Conservation (phyloP, 2,113 vertebrate species). For the Equus quagga region DNA sequence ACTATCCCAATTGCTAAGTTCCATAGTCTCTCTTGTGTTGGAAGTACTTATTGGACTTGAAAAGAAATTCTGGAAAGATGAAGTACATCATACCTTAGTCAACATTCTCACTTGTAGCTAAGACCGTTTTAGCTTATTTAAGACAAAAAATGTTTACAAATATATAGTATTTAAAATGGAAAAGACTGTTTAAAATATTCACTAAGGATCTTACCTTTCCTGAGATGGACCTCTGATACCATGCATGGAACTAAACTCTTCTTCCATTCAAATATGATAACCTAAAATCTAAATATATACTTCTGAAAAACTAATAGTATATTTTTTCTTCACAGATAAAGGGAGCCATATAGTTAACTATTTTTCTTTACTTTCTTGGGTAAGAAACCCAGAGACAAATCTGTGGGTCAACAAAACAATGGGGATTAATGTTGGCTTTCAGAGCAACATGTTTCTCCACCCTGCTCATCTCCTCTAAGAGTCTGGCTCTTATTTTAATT, state of each 20-base stretch:
- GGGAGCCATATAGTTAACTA: background rate
- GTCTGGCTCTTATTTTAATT: background rate
- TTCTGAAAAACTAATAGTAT: background rate
- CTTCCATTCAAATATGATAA: background rate
- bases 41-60: background rate
- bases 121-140: background rate
- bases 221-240: background rate
- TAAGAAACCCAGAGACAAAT: background rate
- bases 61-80: slow-evolving; percentile 15
- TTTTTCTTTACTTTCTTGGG: background rate
- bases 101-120: background rate
- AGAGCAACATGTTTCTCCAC: background rate
- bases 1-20: background rate
- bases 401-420: background rate
- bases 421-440: background rate
- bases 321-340: background rate
- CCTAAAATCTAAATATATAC: background rate
- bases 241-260: background rate
- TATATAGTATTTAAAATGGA: background rate
- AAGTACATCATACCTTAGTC: background rate
- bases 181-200: background rate
- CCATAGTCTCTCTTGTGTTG: background rate
- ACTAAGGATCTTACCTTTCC: background rate
- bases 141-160: background rate
- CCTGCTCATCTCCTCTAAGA: background rate